Evolutionary conservation across 2,797 vertebrate genomes (phyloP).

Genomic region (Prionace glauca): DNA sequence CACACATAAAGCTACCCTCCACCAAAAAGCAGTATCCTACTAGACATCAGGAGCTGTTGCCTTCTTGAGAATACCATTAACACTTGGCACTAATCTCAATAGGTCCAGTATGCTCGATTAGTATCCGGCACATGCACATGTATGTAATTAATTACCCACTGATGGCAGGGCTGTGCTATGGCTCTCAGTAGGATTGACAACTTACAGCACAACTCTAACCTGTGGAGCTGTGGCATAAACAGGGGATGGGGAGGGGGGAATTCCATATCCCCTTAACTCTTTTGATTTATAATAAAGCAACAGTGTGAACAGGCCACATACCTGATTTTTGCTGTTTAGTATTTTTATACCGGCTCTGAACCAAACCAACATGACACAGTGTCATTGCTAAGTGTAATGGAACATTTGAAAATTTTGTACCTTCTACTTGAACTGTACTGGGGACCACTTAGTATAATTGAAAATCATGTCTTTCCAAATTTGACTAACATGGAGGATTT

Average conservation of each 20-base stretch:
- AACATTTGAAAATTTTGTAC: background rate
- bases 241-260: background rate
- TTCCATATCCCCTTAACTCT: background rate
- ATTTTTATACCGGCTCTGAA: background rate
- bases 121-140: background rate
- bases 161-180: background rate
- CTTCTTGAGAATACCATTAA: constrained; percentile 7
- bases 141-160: background rate
- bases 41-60: background rate
- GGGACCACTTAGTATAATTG: background rate
- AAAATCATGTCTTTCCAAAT: background rate
- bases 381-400: background rate
- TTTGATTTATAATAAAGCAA: background rate
- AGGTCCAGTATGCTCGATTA: background rate
- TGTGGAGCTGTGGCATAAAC: background rate
- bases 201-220: background rate
- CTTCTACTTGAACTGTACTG: background rate
- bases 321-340: background rate
- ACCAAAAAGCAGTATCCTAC: background rate
- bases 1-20: background rate
- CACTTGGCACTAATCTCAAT: constrained; percentile 1
- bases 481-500: no score
- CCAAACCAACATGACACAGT: constrained; percentile 1
- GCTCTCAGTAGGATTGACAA: background rate
- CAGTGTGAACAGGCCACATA: background rate